Evolutionary conservation across 2,797 vertebrate genomes (phyloP).

Genomic region (Anas acuta): DNA sequence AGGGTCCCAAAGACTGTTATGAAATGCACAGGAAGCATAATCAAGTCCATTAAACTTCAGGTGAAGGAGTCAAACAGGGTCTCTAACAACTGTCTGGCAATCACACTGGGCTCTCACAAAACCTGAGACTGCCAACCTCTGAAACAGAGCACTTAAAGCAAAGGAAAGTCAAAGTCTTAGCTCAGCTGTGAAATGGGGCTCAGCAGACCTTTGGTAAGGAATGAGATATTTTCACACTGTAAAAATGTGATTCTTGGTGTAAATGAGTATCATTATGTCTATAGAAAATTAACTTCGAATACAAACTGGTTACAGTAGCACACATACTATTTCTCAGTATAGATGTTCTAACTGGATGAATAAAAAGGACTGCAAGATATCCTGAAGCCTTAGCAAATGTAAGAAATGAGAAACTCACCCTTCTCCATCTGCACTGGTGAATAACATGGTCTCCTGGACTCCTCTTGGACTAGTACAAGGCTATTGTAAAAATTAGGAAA

Average conservation of each 20-base stretch:
- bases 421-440: not conserved
- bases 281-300: not conserved
- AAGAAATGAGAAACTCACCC: not conserved
- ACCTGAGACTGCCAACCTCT: not conserved
- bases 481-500: not conserved
- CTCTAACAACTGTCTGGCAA: slow-evolving; percentile 32
- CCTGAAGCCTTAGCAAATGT: not conserved
- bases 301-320: not conserved
- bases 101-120: not conserved
- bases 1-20: slow-evolving; percentile 22
- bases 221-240: not conserved
- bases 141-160: not conserved
- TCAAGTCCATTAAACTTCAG: slow-evolving; percentile 50
- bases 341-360: not conserved
- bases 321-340: not conserved
- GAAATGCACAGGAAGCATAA: slow-evolving; percentile 5
- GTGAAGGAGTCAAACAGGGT: slow-evolving; percentile 50
- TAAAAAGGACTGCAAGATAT: not conserved
- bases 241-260: not conserved
- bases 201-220: not conserved
- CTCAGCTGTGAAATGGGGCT: not conserved
- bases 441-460: not conserved
- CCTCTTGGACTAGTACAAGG: not conserved
- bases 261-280: not conserved
- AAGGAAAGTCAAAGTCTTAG: not conserved